These are phyloP conservation scores for Trichogramma pretiosum DNA, from an alignment of 1,140 invertebrate species.

Conservation along the genomic window DNA sequence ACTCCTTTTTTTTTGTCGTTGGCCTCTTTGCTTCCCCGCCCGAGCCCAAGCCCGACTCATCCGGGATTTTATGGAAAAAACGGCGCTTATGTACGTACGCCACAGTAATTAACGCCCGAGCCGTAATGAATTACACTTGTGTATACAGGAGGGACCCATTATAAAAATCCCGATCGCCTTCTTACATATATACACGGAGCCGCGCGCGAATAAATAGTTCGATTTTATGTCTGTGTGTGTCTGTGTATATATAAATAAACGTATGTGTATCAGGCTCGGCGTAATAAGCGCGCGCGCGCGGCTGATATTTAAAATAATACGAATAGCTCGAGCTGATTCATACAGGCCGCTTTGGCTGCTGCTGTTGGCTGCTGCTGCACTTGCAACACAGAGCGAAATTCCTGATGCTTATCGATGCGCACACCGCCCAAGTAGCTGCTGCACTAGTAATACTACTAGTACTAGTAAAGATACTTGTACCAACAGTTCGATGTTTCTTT, in stretches of 20 bases:
- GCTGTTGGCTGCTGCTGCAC: background rate
- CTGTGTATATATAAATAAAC: no score
- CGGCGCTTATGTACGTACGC: no score
- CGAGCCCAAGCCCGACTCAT: no score
- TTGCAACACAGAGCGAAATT: constrained; percentile 16
- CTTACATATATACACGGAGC: constrained; percentile 29
- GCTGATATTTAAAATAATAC: constrained; percentile 9
- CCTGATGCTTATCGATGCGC: constrained; percentile 14
- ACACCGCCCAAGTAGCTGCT: background rate
- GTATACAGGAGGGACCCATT: no score
- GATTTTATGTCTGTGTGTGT: constrained; percentile 26
- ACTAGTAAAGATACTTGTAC: no score
- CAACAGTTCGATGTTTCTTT: no score
- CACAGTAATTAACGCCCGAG: no score
- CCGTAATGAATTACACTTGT: constrained; percentile 35
- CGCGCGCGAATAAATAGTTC: constrained; percentile 27
- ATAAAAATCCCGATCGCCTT: constrained; percentile 19
- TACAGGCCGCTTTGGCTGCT: no score
- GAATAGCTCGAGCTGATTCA: constrained; percentile 9
- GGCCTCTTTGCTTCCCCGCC: no score
- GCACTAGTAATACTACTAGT: no score
- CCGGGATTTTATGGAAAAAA: no score
- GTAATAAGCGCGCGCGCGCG: constrained; percentile 7
- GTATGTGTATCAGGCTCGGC: constrained; percentile 11
- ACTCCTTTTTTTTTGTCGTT: no score